These are phyloP conservation scores for Macrostomum lignano DNA, from an alignment of 1,140 invertebrate species.

Conservation along the genomic window DNA sequence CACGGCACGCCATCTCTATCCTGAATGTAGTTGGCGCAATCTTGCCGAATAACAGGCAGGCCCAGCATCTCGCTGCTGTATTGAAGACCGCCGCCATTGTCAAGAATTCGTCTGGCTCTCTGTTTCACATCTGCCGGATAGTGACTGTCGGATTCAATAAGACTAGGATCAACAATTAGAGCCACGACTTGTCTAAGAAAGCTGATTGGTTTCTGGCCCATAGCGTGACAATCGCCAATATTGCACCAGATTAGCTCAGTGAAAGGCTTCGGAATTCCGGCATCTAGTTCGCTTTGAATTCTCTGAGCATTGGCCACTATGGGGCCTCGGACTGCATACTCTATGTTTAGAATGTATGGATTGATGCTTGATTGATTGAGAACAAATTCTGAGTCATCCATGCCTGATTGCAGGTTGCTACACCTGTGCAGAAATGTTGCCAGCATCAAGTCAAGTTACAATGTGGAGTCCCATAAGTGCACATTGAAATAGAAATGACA, in stretches of 20 bases:
- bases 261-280: slow-evolving; percentile 38
- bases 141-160: slow-evolving; percentile 37
- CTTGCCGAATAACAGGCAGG: slow-evolving; percentile 57
- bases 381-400: no score
- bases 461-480: no score
- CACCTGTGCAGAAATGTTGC: no score
- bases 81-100: slow-evolving; percentile 37
- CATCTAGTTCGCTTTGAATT: slow-evolving; percentile 33
- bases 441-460: no score
- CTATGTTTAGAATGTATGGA: slow-evolving; percentile 60
- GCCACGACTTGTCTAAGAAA: slow-evolving; percentile 35
- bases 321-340: slow-evolving; percentile 75
- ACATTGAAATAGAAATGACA: no score
- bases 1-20: no score
- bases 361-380: no score
- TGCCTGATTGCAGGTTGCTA: no score
- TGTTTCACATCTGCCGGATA: slow-evolving; percentile 59
- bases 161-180: slow-evolving; percentile 36
- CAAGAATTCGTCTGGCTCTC: slow-evolving; percentile 42
- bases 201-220: slow-evolving; percentile 73
- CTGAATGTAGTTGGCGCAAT: slow-evolving; percentile 69
- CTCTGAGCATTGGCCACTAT: slow-evolving; percentile 45
- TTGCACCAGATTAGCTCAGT: slow-evolving; percentile 81
- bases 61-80: slow-evolving; percentile 76
- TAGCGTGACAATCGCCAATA: slow-evolving; percentile 92